Base-by-base conservation (phyloP, 2,888 invertebrate genomes). In the Mimumesa dahlbomi region DNA sequence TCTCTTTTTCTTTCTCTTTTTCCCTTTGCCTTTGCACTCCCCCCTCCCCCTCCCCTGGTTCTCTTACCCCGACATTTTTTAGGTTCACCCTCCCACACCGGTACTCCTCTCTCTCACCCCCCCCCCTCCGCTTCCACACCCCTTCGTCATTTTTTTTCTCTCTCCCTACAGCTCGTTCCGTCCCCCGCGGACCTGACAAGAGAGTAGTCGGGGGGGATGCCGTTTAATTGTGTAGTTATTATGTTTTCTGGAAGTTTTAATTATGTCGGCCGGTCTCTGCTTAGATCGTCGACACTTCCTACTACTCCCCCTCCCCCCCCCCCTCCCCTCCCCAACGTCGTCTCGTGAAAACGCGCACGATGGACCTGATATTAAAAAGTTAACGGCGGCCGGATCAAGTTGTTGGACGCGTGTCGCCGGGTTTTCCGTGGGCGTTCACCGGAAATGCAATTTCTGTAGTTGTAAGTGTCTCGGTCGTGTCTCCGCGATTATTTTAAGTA, bases 171-270 rank as follows among this genome's bases (percentile, higher is more conserved):
- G 5, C 18, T n/a, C 19, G 5, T 34, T 7, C 31, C 18, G 2
- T 19, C 21, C 34, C n/a, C 25, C 11, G 4, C 43, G 40, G 11
- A 45, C 21, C 50, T 13, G 69, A 54, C 63, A 14, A 31, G 52
- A 45, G 57, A 19, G 68, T 7, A 14, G 49, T 50, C 48, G 36
- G 52, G 45, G n/a, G 69, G 63, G 69, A 75, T 75, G 75, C 73
- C 68, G 65, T 79, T 79, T 81, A 77, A 81, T 81, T 78, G 81
- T 81, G 72, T 63, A 71, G 81, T 78, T 81, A 79, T 81, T 81
- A 79, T 79, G 79, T 74, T 79, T 80, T 82, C 75, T 65, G 68
- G 45, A 66, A 75, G 67, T 76, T 79, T 78, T 78, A 81, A 82
- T 78, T 78, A 79, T 75, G 73, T 68, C 54, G 50, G 31, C 53